Base-by-base conservation (phyloP, 2,888 invertebrate genomes). In the Ecdyonurus torrentis region DNA sequence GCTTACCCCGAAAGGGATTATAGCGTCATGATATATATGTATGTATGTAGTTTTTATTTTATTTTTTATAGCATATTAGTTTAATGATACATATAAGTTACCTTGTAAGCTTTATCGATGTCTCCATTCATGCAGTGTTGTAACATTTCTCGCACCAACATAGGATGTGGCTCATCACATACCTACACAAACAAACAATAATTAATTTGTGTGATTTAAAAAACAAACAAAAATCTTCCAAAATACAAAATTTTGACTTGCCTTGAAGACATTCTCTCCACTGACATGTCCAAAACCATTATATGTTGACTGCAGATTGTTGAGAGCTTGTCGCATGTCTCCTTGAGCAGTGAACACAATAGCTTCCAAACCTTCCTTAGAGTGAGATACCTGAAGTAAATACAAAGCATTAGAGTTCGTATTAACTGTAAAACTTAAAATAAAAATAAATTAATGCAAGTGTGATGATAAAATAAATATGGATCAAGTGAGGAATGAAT, bases 321-420 rank as follows among this genome's bases (percentile, higher is more conserved):
- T 99, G 59, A 99, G 79, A 0, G 90, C 98, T 72, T 99, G 94
- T 69, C 99, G 81, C 90, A 99, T 90, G 75, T 99, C 99, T 0
- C 99, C 99, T 77, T 99, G 97, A 0, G 99, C 93, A 0, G 98
- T 98, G 75, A 97, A 99, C 25, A 98, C 88, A 66, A 99, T 87
- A 0, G 98, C 97, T 75, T 93, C 93, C 61, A 97, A 77, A 0
- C 99, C 99, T 72, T 96, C 93, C 70, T 95, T 87, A 0, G 89
- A 88, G 73, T 91, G 89, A 1, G 87, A 85, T 1, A 97, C 75
- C 80, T 82, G 64, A 18, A 67, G 67, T 60, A 63, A 65, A n/a
- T n/a, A n/a, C n/a, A n/a, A n/a, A n/a, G n/a, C n/a, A n/a, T n/a
- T n/a, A 52, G 58, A 64, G 20, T 24, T 50, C n/a, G 5, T 24